Base-by-base conservation (phyloP, 35 echinoderm and acorn worm genomes). In the Apostichopus parvimensis region DNA sequence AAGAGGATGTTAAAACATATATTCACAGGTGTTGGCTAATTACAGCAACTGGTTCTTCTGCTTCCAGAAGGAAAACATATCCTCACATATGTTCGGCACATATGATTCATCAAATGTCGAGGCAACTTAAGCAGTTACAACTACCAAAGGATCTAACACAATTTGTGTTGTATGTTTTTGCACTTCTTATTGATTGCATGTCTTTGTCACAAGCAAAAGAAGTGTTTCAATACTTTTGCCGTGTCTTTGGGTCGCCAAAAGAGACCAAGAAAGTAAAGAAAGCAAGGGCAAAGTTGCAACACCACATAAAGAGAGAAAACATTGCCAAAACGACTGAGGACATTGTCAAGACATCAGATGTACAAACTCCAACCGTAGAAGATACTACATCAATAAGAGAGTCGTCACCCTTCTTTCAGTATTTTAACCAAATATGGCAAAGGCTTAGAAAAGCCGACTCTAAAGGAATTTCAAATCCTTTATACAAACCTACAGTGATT, bases 31-130 rank as follows among this genome's bases (percentile, higher is more conserved):
- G 83, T 21, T 87, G 83, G 83, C 6, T 59, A 9, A 61, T 87
- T 6, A 25, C 13, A n/a, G 17, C 10, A 2, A 59, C 20, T 9
- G 56, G 56, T 7, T 13, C 7, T 7, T 26, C 6, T 7, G 5
- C 21, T 11, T 5, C 60, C 8, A 57, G 58, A 21, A 23, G 5
- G 18, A 78, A 78, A 78, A 66, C 60, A 7, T 87, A 87, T 24
- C n/a, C 83, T n/a, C 83, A 87, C 54, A 87, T 87, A 6, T 87
- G 83, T n/a, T 87, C 83, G n/a, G 83, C 83, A 61, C 83, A 87
- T 57, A 87, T 87, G 4, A 87, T 87, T 4, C 34, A 87, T 20
- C 83, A 87, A n/a, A n/a, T 87, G 6, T 22, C 56, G 0, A 53
- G 56, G 7, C 53, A 53, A 5, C 81, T 85, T 4, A 9, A 55